These are phyloP conservation scores for Callocephalon fimbriatum DNA, from an alignment of 2,113 vertebrate species.

Conservation along the genomic window DNA sequence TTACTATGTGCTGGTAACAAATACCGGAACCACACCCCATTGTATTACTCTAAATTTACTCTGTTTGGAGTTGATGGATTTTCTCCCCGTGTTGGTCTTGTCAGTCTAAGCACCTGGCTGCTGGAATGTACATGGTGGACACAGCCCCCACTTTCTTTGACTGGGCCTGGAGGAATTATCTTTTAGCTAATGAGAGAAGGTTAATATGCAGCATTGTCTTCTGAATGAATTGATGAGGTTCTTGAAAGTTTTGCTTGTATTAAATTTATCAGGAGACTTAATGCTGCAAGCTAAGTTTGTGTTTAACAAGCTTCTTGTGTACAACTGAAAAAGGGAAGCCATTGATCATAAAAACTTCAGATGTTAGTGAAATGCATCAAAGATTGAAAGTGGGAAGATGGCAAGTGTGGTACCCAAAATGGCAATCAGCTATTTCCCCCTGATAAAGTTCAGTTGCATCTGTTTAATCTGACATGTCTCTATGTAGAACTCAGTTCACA, in stretches of 20 bases:
- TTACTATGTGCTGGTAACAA: not conserved
- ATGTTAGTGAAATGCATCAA: not conserved
- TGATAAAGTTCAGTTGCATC: not conserved
- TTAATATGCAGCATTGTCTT: not conserved
- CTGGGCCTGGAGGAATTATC: not conserved
- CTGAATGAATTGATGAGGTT: not conserved
- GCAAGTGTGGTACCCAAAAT: not conserved
- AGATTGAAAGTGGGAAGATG: not conserved
- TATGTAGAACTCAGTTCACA: not conserved
- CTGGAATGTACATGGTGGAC: not conserved
- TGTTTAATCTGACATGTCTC: not conserved
- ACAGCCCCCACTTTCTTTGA: not conserved
- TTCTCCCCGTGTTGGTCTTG: not conserved
- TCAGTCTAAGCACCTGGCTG: not conserved
- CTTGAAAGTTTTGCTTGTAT: not conserved
- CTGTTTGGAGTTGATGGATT: not conserved
- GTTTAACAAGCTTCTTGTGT: not conserved
- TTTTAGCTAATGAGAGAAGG: not conserved
- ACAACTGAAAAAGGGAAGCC: not conserved
- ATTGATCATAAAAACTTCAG: not conserved
- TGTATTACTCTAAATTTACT: conserved; percentile 10
- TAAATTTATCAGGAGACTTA: not conserved
- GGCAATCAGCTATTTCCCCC: not conserved
- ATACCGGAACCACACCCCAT: conserved; percentile 8
- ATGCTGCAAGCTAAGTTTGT: not conserved